phyloP scores from a whole-genome alignment of 2,797 vertebrate genomes.

The Botia kubotai region DNA sequence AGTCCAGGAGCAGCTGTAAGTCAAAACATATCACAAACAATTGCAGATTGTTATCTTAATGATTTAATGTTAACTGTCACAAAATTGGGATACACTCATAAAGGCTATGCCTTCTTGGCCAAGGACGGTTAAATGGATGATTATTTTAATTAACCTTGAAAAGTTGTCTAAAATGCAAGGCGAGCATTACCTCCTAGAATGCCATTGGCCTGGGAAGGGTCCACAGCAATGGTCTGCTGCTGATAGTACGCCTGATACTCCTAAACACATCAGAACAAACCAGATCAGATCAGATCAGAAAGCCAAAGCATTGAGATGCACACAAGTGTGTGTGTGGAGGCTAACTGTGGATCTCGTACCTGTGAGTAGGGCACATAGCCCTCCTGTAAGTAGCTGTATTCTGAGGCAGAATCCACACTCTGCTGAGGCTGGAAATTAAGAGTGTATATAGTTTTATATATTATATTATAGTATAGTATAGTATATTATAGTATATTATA shows the following conservation, averaged over 20 bases:
- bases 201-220: conserved; percentile 85
- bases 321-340: too few relatives aligned
- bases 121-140: too few relatives aligned
- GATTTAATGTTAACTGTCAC: too few relatives aligned
- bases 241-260: conserved; percentile 90
- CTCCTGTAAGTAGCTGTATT: conserved; percentile 92
- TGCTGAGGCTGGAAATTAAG: conserved; percentile 90
- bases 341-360: too few relatives aligned
- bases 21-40: not conserved
- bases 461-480: too few relatives aligned
- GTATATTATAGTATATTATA: too few relatives aligned
- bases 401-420: conserved; percentile 86
- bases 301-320: too few relatives aligned
- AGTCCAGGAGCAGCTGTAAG: conserved; percentile 75
- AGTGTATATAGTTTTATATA: too few relatives aligned
- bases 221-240: conserved; percentile 81
- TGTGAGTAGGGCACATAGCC: conserved; percentile 87
- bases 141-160: too few relatives aligned
- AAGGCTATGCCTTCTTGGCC: too few relatives aligned
- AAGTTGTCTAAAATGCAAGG: not conserved
- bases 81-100: too few relatives aligned
- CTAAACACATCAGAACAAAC: conserved; percentile 61
- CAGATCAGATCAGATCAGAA: conserved; percentile 50
- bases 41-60: too few relatives aligned
- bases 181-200: conserved; percentile 78